Conservation (phyloP, 1,140 invertebrate species). For the Hermetia illucens region DNA sequence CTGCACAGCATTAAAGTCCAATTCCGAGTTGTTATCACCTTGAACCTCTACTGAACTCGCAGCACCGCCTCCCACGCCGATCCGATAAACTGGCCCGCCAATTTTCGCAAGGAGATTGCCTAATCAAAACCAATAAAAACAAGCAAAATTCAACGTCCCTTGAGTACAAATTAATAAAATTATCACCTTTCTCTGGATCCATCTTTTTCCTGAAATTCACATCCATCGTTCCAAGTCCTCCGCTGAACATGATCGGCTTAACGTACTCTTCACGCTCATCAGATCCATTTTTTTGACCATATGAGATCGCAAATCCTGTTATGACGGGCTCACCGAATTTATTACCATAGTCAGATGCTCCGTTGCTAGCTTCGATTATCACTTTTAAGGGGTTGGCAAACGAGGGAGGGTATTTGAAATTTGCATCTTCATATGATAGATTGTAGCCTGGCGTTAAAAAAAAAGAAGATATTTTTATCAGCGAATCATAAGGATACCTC, state of each 20-base stretch:
- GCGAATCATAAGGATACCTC: not conserved
- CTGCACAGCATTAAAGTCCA: conserved; percentile 95
- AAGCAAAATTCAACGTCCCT: not conserved
- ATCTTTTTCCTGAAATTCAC: conserved; percentile 16
- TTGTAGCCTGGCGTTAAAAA: conserved; percentile 40
- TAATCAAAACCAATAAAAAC: conserved; percentile 15
- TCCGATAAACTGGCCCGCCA: conserved; percentile 91
- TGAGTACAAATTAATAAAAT: not conserved
- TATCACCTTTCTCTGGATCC: conserved; percentile 12
- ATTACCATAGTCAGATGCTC: conserved; percentile 97
- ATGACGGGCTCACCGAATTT: conserved; percentile 97
- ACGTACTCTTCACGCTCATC: conserved; percentile 79
- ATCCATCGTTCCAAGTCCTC: conserved; percentile 76
- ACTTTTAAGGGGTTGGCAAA: conserved; percentile 81
- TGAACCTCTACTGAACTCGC: conserved; percentile 91
- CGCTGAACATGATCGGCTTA: conserved; percentile 98
- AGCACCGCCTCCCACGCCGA: conserved; percentile 92
- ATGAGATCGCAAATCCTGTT: conserved; percentile 80
- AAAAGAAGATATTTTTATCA: conserved; percentile 1
- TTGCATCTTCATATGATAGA: conserved; percentile 73
- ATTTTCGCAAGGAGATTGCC: conserved; percentile 85
- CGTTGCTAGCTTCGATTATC: conserved; percentile 90
- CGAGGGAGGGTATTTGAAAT: conserved; percentile 68
- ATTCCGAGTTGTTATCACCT: conserved; percentile 67
- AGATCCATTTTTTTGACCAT: conserved; percentile 54